Evolutionary conservation across 1,140 invertebrate species (phyloP).

Genomic region (Gonioctena quinquepunctata): DNA sequence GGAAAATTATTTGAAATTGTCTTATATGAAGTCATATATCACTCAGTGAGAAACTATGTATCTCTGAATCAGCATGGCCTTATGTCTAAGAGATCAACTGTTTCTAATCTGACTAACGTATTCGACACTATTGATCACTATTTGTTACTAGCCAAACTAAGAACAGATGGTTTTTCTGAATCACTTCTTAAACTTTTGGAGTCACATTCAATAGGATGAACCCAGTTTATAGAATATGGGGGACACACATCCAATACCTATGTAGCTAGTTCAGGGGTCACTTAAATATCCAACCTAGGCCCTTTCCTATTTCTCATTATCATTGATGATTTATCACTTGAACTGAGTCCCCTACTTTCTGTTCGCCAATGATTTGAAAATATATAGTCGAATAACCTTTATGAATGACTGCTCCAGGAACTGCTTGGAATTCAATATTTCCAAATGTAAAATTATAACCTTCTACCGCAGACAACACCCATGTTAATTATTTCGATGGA

Average conservation of each 20-base stretch:
- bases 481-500: too few relatives aligned
- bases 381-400: not conserved
- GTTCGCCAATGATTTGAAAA: not conserved
- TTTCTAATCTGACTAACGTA: not conserved
- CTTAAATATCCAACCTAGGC: not conserved
- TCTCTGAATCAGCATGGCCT: not conserved
- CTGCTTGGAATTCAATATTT: too few relatives aligned
- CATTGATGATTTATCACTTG: not conserved
- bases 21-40: not conserved
- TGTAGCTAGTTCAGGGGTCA: not conserved
- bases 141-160: not conserved
- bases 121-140: not conserved
- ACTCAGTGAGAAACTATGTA: not conserved
- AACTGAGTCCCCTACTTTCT: not conserved
- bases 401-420: not conserved
- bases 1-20: not conserved
- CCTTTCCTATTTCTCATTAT: not conserved
- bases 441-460: too few relatives aligned
- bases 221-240: not conserved
- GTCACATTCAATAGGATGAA: too few relatives aligned
- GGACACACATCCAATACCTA: not conserved
- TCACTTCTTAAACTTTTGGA: not conserved
- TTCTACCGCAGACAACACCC: too few relatives aligned
- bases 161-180: not conserved
- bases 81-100: not conserved